A percentile compares a stretch with the other conserved stretches of the same genome.
Conservation (phyloP, 2,888 invertebrate species). For the Leucophenga montana region DNA sequence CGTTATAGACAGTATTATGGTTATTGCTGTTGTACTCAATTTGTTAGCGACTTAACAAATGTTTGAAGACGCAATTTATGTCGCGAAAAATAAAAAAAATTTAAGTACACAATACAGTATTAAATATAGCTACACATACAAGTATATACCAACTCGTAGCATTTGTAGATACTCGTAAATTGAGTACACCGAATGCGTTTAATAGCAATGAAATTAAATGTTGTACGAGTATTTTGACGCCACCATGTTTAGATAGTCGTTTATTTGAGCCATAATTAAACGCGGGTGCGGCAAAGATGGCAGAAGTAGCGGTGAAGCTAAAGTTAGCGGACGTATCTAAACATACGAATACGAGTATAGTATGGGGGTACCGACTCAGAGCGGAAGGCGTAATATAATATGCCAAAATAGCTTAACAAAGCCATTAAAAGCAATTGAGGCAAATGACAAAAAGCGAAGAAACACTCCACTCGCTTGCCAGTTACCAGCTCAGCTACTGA, state of each 20-base stretch:
- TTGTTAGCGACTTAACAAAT: conserved; percentile 1
- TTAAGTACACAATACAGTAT: background rate
- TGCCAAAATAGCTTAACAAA: conserved; percentile 12
- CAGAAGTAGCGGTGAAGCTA: too few relatives aligned
- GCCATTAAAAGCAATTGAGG: conserved; percentile 10
- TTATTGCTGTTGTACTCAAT: background rate
- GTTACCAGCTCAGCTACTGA: too few relatives aligned
- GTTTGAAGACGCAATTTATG: conserved; percentile 61
- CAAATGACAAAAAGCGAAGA: background rate
- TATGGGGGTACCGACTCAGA: too few relatives aligned
- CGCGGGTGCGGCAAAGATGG: background rate
- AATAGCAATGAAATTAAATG: conserved; percentile 1
- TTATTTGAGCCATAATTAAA: conserved; percentile 9
- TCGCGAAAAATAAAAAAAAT: conserved; percentile 35
- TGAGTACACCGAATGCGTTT: background rate
- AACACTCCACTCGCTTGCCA: background rate
- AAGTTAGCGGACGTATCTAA: background rate
- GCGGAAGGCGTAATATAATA: conserved; percentile 3
- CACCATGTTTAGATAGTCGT: conserved; percentile 6
- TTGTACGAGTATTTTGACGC: background rate
- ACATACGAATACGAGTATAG: too few relatives aligned
- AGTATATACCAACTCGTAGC: too few relatives aligned
- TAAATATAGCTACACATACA: too few relatives aligned
- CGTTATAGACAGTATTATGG: too few relatives aligned
- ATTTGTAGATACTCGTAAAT: background rate